These are phyloP conservation scores for Rhyacophila brunnea DNA, from an alignment of 1,140 invertebrate species.

Conservation along the genomic window DNA sequence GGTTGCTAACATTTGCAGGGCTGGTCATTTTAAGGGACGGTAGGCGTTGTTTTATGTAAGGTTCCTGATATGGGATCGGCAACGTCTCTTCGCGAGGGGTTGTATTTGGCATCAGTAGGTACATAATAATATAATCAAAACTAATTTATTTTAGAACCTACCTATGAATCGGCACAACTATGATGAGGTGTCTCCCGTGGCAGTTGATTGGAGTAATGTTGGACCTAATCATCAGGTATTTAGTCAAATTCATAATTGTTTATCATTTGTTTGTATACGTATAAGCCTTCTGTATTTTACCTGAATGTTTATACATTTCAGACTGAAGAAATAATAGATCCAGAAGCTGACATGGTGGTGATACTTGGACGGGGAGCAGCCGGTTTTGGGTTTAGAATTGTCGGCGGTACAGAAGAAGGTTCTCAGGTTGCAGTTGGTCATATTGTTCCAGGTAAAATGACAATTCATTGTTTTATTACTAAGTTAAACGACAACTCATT, in stretches of 20 bases:
- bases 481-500: no score
- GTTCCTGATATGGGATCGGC: no score
- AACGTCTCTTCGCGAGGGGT: no score
- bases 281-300: neutral
- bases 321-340: constrained; percentile 38
- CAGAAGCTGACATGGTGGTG: constrained; percentile 47
- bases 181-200: constrained; percentile 26
- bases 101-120: no score
- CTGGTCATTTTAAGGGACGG: no score
- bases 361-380: constrained; percentile 43
- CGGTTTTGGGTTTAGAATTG: constrained; percentile 90
- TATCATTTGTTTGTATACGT: neutral
- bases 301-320: constrained; percentile 1
- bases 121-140: neutral
- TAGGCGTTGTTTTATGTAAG: no score
- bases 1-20: no score
- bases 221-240: constrained; percentile 27
- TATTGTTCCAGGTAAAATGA: constrained; percentile 82
- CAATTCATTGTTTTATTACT: no score
- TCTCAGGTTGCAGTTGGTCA: constrained; percentile 94
- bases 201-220: constrained; percentile 27
- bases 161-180: constrained; percentile 30
- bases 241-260: neutral
- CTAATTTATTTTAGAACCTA: constrained; percentile 18
- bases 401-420: constrained; percentile 97